Evolutionary conservation across 2,888 invertebrate species (phyloP), one percentile per base, ranked within the genome.

Genomic region (Odontocolon sp.): DNA sequence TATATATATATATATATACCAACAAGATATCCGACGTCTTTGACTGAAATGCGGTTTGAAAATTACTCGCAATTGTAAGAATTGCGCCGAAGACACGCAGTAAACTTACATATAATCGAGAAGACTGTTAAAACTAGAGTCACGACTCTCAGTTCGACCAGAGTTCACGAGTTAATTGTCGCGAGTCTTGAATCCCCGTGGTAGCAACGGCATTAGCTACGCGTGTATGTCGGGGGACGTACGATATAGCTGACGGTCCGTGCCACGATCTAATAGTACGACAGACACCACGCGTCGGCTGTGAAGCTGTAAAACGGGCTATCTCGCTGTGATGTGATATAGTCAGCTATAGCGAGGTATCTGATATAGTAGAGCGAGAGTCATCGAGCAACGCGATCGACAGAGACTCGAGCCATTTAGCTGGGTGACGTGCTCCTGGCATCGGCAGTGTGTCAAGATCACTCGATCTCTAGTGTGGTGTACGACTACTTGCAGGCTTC

Each of bases 371-470:
- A n/a, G n/a, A n/a, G n/a, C n/a, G n/a, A n/a, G 56, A 72, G 61
- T 61, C 70, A 64, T 67, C 61, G 59, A 59, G 66, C 33, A 50
- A 70, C 54, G 54, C 42, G 57, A 70, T 61, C 59, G 47, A 61
- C 33, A 61, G 57, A 36, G 78, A 75, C 70, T 72, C 63, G 77
- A 59, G 69, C 66, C 80, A 82, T 85, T 85, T 84, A 86, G 80
- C 82, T 80, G 81, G 80, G 82, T 80, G 81, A 79, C 80, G 79
- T 80, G 79, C 81, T 75, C 69, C 80, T 85, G 83, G 82, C 82
- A 81, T 80, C 81, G 85, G 71, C 85, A 87, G 86, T 86, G 81
- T 86, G 86, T 87, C 87, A 87, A 87, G 86, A 86, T 86, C 86
- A 84, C 84, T 85, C 79, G 82, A 84, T 84, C 82, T 63, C 69